Conservation (phyloP, 1,140 invertebrate species). For the Goniozus legneri region DNA sequence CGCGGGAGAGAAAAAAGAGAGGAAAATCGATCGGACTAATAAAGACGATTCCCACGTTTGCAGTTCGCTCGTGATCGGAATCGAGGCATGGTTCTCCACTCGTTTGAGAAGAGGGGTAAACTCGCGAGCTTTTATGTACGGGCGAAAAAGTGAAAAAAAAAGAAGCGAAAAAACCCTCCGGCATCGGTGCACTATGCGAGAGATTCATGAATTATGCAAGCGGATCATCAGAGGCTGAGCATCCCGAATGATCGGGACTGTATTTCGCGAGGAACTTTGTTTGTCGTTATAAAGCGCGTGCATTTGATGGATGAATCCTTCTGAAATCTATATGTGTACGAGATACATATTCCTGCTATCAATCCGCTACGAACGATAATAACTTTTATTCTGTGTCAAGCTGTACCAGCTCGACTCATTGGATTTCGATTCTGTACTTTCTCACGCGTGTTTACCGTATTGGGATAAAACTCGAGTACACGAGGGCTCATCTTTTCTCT, state of each 20-base stretch:
- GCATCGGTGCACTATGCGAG: conserved; percentile 14
- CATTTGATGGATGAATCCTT: conserved; percentile 30
- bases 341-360: background rate
- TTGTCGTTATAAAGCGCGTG: conserved; percentile 21
- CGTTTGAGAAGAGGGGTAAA: conserved; percentile 15
- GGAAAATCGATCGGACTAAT: no score
- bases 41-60: no score
- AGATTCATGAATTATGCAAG: conserved; percentile 33
- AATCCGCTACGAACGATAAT: no score
- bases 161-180: conserved; percentile 21
- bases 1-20: no score
- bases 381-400: no score
- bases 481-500: background rate
- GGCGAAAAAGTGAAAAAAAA: conserved; percentile 9
- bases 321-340: background rate
- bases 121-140: no score
- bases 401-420: no score
- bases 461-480: background rate
- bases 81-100: conserved; percentile 10
- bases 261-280: conserved; percentile 19
- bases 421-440: no score
- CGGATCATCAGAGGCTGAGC: conserved; percentile 11
- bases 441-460: background rate
- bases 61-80: conserved; percentile 7
- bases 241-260: conserved; percentile 13